Conservation (phyloP, 2,888 invertebrate species). For the Acleris literana region DNA sequence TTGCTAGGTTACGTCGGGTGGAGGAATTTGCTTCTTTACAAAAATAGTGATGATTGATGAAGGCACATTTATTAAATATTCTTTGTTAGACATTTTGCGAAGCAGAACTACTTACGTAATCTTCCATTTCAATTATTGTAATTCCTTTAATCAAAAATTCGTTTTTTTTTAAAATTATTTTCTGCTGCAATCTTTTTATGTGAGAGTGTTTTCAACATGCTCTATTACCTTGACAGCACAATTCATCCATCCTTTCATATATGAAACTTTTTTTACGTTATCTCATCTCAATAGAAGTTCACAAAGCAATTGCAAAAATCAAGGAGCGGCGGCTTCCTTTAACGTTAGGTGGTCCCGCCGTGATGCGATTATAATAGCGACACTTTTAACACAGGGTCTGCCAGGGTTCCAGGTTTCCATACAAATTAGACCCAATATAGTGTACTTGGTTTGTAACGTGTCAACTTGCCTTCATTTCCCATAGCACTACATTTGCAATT, state of each 20-base stretch:
- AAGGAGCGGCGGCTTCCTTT: conserved; percentile 73
- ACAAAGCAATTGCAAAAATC: conserved; percentile 78
- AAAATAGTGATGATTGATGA: not conserved
- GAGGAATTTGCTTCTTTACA: conserved; percentile 7
- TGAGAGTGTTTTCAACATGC: too few relatives aligned
- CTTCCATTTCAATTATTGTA: too few relatives aligned
- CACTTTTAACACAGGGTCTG: conserved; percentile 53
- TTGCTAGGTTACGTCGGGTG: conserved; percentile 1
- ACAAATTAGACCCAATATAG: too few relatives aligned
- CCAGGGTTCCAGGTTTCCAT: too few relatives aligned
- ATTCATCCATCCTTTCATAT: conserved; percentile 24
- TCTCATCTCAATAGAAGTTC: conserved; percentile 65
- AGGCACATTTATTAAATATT: too few relatives aligned
- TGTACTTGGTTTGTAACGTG: too few relatives aligned
- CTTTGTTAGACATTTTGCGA: too few relatives aligned
- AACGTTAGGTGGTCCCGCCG: conserved; percentile 77
- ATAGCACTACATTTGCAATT: conserved; percentile 56
- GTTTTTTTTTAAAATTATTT: too few relatives aligned
- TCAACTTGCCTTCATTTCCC: conserved; percentile 55
- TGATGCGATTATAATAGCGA: conserved; percentile 83
- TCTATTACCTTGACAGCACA: conserved; percentile 22
- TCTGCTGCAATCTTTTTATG: conserved; percentile 10
- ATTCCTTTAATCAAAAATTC: too few relatives aligned
- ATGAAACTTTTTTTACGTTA: conserved; percentile 46
- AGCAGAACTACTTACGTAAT: too few relatives aligned